Evolutionary conservation across 2,113 vertebrate species (phyloP).

Genomic region (Lonchura striata): DNA sequence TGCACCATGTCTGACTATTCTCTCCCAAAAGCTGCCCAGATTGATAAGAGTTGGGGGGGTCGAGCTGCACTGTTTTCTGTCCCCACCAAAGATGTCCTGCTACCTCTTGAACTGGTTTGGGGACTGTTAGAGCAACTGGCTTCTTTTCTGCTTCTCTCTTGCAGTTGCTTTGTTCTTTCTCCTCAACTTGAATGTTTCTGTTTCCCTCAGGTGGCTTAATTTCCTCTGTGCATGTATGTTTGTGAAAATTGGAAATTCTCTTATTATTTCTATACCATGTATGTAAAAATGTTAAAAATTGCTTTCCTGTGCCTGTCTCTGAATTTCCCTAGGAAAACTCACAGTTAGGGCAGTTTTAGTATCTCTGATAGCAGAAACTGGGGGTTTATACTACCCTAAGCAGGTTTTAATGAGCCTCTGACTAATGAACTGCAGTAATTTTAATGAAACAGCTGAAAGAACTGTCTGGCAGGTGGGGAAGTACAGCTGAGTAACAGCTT

Average conservation of each 20-base stretch:
- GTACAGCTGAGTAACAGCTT: background rate
- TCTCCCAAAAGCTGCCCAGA: background rate
- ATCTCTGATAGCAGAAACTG: background rate
- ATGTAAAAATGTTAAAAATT: background rate
- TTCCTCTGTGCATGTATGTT: constrained; percentile 21
- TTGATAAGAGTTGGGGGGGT: background rate
- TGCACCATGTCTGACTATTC: background rate
- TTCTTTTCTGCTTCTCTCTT: background rate
- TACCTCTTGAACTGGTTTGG: background rate
- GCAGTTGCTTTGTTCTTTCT: background rate
- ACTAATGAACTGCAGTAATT: background rate
- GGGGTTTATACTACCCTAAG: background rate
- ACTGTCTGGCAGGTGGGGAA: background rate
- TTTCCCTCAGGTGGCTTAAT: constrained; percentile 32
- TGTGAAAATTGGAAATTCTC: constrained; percentile 38
- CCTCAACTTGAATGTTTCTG: constrained; percentile 7
- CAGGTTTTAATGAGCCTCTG: background rate
- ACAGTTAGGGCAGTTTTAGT: background rate
- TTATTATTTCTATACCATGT: background rate
- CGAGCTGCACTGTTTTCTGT: background rate
- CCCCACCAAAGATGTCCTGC: background rate
- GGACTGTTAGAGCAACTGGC: background rate
- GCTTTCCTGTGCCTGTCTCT: background rate
- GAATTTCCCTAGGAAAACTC: background rate
- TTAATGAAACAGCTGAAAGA: background rate